A percentile compares a stretch with the other conserved stretches of the same genome.
phyloP scores from a whole-genome alignment of 2,888 invertebrate species.

The Callimorpha dominula region DNA sequence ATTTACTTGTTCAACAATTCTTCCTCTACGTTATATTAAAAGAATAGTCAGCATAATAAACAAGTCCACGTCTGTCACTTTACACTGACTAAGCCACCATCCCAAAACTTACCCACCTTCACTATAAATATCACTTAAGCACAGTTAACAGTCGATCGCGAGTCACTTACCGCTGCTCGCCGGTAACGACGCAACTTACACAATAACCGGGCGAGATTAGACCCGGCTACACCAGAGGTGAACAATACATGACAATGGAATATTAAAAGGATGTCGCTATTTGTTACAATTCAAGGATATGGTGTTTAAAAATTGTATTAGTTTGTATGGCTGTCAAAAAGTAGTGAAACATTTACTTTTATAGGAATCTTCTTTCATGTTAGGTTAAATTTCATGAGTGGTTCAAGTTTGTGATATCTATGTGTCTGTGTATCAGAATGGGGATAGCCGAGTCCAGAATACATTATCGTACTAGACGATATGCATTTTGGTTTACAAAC shows the following conservation, averaged over 20 bases:
- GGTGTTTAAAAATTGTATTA: neutral
- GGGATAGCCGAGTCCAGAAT: neutral
- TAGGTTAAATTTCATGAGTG: neutral
- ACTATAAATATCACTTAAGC: conserved; percentile 58
- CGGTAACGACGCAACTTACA: conserved; percentile 67
- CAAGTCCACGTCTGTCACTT: neutral
- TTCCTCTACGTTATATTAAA: no score
- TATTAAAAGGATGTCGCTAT: conserved; percentile 30
- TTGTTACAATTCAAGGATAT: conserved; percentile 13
- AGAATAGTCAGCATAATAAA: neutral
- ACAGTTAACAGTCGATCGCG: conserved; percentile 51
- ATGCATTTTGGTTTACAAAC: no score
- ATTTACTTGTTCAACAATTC: no score
- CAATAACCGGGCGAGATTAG: conserved; percentile 69
- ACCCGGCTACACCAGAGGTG: conserved; percentile 44
- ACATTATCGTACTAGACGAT: no score
- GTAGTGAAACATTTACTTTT: no score
- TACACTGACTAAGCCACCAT: neutral
- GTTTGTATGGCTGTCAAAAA: no score
- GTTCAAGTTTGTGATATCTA: no score
- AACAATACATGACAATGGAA: conserved; percentile 52
- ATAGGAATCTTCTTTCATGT: neutral
- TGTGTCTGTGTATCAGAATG: no score
- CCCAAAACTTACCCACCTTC: conserved; percentile 39
- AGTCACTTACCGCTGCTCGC: conserved; percentile 40